phyloP scores from a whole-genome alignment of 1,140 invertebrate species.

The Triops longicaudatus region DNA sequence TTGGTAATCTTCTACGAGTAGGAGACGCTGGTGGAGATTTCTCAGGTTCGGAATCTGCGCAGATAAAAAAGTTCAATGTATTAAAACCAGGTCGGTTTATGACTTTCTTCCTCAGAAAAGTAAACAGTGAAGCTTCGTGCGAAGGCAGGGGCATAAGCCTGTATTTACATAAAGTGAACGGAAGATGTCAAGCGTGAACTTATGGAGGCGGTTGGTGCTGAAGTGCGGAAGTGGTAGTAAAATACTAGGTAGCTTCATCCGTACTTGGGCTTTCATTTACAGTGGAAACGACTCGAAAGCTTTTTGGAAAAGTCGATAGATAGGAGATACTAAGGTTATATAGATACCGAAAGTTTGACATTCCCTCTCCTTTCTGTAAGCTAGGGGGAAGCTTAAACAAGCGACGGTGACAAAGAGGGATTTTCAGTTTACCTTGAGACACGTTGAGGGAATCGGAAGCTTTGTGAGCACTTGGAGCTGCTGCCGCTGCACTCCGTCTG shows the following conservation, averaged over 20 bases:
- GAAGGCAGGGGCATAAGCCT: not conserved
- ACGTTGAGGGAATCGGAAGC: constrained; percentile 1
- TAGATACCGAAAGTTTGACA: not conserved
- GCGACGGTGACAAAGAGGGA: not conserved
- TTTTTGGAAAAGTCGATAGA: no score
- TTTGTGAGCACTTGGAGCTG: not conserved
- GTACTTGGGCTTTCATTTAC: no score
- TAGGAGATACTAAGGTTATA: not conserved
- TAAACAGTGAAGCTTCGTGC: not conserved
- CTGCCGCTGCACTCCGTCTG: not conserved
- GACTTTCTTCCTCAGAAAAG: not conserved
- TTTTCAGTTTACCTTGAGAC: not conserved
- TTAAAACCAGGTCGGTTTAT: not conserved
- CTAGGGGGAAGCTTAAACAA: not conserved
- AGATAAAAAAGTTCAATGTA: not conserved
- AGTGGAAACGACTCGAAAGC: no score
- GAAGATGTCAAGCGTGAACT: no score
- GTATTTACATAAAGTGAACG: no score
- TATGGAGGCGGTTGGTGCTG: no score
- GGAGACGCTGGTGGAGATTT: constrained; percentile 69
- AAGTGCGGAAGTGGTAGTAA: no score
- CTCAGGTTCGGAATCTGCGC: constrained; percentile 59
- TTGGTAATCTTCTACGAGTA: constrained; percentile 81
- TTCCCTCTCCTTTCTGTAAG: not conserved
- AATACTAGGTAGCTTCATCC: no score